Evolutionary conservation across 2,797 vertebrate species (phyloP), one percentile per base, ranked within the genome.

Genomic region (Austrolebias charrua): DNA sequence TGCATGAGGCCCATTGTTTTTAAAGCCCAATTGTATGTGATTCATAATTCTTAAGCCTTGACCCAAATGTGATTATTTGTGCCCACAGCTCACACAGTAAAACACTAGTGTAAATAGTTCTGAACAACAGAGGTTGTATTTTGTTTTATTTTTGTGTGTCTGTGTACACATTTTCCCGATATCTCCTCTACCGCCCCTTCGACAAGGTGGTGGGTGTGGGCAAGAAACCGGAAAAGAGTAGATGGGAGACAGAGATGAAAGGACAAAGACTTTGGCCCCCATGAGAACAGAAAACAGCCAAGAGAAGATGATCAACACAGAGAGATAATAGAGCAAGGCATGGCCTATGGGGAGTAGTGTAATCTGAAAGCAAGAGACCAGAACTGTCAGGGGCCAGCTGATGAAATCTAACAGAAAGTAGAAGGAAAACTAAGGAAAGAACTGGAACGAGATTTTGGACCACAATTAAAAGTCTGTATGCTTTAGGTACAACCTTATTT

Each of bases 341-440:
- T 3, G 47, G 75, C 65, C 83, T 66, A 49, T 48, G 61, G 87
- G 74, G 85, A 81, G 64, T 76, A 59, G 73, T 80, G 87, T 78
- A 87, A 89, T 86, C 70, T 76, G 47, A 67, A 77, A 70, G 87
- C 80, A 88, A 87, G 80, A 82, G 60, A 63, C 42, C 65, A 15
- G 71, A 62, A 11, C 4, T 1, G 3, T 66, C 65, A 74, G 19
- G 51, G 72, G 58, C 60, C 63, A 70, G 64, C 81, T 87, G 85
- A 87, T 71, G 83, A 87, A 86, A 87, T 77, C 77, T 74, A 73
- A 76, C 79, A 77, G 74, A 85, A 80, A 82, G 60, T 24, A 72
- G 47, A 5, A 52, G 6, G 60, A n/a, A n/a, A n/a, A 60, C 14
- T 43, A 55, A 7, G 43, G 28, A 35, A 43, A 45, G 12, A 71